Percentiles rank a stretch among this genome's conserved stretches.
Conservation (phyloP, 2,797 vertebrate species). For the Tokudaia muenninki region DNA sequence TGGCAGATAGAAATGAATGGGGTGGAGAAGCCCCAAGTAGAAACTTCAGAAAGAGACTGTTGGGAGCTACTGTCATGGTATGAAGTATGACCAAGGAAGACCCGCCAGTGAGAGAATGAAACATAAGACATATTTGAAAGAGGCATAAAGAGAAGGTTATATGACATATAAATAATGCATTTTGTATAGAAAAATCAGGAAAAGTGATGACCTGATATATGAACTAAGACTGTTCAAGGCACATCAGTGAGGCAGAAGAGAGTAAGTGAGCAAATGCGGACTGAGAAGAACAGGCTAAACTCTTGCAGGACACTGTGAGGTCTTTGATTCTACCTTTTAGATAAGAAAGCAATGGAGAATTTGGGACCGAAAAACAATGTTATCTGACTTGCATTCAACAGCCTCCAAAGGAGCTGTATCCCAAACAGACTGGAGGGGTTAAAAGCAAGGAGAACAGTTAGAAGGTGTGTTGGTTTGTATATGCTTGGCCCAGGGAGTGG, state of each 20-base stretch:
- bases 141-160: background rate
- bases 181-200: background rate
- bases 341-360: background rate
- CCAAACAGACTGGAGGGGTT: background rate
- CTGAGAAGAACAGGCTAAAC: background rate
- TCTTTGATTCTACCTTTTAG: background rate
- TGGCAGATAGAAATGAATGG: background rate
- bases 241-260: no score
- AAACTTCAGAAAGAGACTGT: background rate
- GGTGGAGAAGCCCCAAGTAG: background rate
- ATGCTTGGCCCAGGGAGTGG: no score
- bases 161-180: background rate
- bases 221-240: background rate
- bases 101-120: background rate
- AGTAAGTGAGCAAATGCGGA: background rate
- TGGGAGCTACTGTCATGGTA: background rate
- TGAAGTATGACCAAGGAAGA: background rate
- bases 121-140: background rate
- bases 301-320: background rate
- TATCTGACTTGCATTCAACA: background rate
- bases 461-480: no score
- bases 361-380: background rate
- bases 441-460: background rate
- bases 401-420: background rate
- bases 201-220: background rate